Base-by-base conservation (phyloP, 2,113 vertebrate species). In the Zosterops borbonicus region DNA sequence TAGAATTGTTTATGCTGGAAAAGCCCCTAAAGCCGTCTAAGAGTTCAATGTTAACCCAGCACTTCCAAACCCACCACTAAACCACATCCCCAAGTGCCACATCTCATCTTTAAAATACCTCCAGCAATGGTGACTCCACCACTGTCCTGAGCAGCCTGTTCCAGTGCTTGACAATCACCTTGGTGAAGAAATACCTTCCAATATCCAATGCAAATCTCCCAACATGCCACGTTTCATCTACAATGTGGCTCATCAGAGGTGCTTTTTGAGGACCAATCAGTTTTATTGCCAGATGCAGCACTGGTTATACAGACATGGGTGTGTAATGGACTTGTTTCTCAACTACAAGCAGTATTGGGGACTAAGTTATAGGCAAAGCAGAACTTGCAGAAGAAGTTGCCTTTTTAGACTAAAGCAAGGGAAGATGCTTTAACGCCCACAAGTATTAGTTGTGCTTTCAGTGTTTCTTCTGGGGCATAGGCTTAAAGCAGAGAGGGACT, bases 281-380 rank as follows among this genome's bases (percentile, higher is more conserved):
- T 65, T 73, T 52, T 44, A 6, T 23, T 81, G 73, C n/a, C 42
- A 67, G 41, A 9, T 27, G 19, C 10, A 10, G 42, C 2, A 9
- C 29, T 64, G 49, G 21, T 1, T 7, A 17, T 16, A 17, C 0
- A 1, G 78, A 78, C 31, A 9, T 0, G 11, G 18, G 14, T 14
- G 15, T 28, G n/a, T 35, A 62, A 53, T 64, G 46, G 20, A 44
- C 15, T 64, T 29, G 29, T 12, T 82, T 59, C 39, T 56, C 7
- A 44, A 1, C 44, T 28, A 15, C 14, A 41, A 47, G 23, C 2
- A 47, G 41, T 14, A 6, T 31, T 56, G 12, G 14, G 68, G 22
- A 24, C 9, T 33, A 10, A 29, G 8, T 23, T 23, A 37, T 1
- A 59, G 59, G 21, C 23, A 87, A 69, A 86, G 41, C 23, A 79